Base-by-base conservation (phyloP, 2,113 vertebrate species). In the Todiramphus saurophagus region DNA sequence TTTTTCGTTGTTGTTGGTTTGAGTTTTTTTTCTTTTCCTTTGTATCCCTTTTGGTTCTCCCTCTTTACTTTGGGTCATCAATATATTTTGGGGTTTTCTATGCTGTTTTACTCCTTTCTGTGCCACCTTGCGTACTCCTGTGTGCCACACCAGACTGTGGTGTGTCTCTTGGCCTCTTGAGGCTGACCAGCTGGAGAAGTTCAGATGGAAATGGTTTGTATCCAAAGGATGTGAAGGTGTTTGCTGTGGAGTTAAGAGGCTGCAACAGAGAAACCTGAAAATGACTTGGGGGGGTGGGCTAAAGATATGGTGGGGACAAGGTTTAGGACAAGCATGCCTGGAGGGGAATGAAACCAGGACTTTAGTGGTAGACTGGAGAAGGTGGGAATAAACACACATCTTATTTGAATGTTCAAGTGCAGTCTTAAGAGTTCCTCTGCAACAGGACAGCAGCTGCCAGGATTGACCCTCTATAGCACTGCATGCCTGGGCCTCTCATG, bases 91-190 rank as follows among this genome's bases (percentile, higher is more conserved):
- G 5, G 3, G 1, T 3, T 25, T 31, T 37, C 37, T 4, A 17
- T 27, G 31, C 19, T 37, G 4, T 48, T 87, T 80, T 63, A 19
- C 11, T n/a, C 31, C 28, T 67, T 73, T 70, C 21, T 41, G 35
- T 80, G 31, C 41, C 35, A 6, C 41, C 13, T 46, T 23, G 13
- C 2, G 1, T 53, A 9, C 13, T 39, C 37, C 17, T 30, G 11
- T 43, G 51, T 33, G 24, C 35, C 0, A 0, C 6, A 1, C 24
- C 13, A 55, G 35, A 43, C 67, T 78, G 41, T 2, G 1, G 7
- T 55, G 23, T 50, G 16, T 60, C 44, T 64, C 37, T 69, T 69
- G 62, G 27, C 15, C 5, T 59, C 56, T n/a, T 7, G 35, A 87
- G 24, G n/a, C n/a, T 59, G 60, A 78, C 21, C n/a, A 51, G 30